Base-by-base conservation (phyloP, 2,113 vertebrate genomes). In the Campylorhamphus procurvoides region DNA sequence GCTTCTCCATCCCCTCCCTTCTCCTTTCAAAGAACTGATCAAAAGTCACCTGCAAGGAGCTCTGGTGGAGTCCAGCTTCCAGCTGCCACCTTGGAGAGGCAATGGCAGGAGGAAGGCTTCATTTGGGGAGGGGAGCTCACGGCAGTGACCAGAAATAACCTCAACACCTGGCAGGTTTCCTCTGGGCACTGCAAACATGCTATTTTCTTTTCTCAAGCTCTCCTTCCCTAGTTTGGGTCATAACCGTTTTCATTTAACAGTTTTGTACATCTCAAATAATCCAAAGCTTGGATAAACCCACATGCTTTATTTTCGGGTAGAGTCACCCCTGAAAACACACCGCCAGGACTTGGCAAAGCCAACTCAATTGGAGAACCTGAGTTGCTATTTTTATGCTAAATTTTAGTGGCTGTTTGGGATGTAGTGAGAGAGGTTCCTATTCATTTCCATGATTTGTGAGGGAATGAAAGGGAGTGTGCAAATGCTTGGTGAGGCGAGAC, bases 1-100 rank as follows among this genome's bases (percentile, higher is more conserved):
- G 92, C 96, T 97, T 94, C 91, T 89, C 64, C 91, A 86, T 80
- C 95, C 96, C 87, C 84, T 87, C 91, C 81, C 84, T 89, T 95
- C 86, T 96, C 83, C 74, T 19, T 94, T 64, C 75, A 88, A 96
- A 96, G 75, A 95, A 77, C 71, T 9, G 49, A 85, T 73, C 55
- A 39, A 78, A 96, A 84, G 35, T 60, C 14, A 53, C 68, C 96
- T 78, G 11, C 1, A 3, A 92, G 76, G 90, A 92, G 50, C 47
- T 78, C 19, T 12, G 79, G 49, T 72, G 66, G 58, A 74, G 40
- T 74, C 67, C 40, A 87, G 60, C 55, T 79, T 81, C 59, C 52
- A 19, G 16, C 39, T 58, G 35, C 47, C 2, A 5, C 0, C 0
- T 37, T 79, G 78, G 84, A 66, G 75, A 66, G 46, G 27, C 56